A percentile compares a stretch with the other conserved stretches of the same genome.
Evolutionary conservation across 1,140 invertebrate species (phyloP).

Genomic region (Calephelis virginiensis): DNA sequence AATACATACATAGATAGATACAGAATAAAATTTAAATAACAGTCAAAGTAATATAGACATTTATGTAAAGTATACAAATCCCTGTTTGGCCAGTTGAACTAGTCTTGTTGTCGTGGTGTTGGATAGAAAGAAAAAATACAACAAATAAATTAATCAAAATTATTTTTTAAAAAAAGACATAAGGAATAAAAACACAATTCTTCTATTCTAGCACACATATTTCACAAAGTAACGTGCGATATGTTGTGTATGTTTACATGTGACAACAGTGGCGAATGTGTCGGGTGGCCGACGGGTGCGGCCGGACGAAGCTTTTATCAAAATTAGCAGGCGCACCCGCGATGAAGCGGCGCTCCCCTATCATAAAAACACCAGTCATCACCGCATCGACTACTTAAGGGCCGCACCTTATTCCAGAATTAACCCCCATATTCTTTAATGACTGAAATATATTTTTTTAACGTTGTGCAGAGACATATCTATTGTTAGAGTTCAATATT

Average conservation of each 20-base stretch:
- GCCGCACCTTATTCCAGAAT: conserved; percentile 64
- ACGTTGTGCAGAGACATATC: background rate
- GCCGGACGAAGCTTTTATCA: conserved; percentile 72
- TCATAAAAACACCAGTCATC: conserved; percentile 69
- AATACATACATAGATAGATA: too few species aligned
- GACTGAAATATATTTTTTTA: background rate
- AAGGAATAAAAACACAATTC: background rate
- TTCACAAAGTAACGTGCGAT: background rate
- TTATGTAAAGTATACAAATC: too few species aligned
- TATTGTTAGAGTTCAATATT: background rate
- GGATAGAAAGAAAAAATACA: too few species aligned
- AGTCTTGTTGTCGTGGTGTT: background rate
- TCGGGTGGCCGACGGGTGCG: conserved; percentile 47
- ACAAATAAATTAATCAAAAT: too few species aligned
- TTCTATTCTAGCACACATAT: background rate
- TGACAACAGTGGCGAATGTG: conserved; percentile 16
- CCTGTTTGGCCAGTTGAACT: too few species aligned
- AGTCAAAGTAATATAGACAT: background rate
- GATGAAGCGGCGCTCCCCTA: conserved; percentile 55
- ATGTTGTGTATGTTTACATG: conserved; percentile 11
- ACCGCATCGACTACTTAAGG: conserved; percentile 52
- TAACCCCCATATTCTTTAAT: background rate
- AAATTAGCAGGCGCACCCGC: conserved; percentile 73
- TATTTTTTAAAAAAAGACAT: too few species aligned
- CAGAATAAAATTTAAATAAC: background rate